phyloP scores from a whole-genome alignment of 1,140 invertebrate genomes.

The Lordiphosa clarofinis region DNA sequence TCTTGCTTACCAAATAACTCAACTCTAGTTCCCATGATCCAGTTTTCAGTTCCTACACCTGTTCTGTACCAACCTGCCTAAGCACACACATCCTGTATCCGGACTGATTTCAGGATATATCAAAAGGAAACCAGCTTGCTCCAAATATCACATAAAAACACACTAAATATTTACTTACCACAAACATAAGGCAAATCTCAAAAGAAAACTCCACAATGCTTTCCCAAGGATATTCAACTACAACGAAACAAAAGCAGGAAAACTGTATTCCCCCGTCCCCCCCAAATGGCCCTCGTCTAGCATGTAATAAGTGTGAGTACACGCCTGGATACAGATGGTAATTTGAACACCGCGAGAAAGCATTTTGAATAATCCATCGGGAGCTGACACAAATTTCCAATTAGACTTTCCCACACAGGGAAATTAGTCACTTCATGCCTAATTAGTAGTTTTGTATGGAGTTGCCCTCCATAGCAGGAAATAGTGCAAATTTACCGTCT shows the following conservation, averaged over 20 bases:
- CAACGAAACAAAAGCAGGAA: slow-evolving; percentile 43
- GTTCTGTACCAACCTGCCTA: slow-evolving; percentile 36
- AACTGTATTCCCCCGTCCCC: slow-evolving; percentile 41
- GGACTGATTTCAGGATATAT: slow-evolving; percentile 38
- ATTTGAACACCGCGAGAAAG: slow-evolving; percentile 71
- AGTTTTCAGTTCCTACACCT: slow-evolving; percentile 32
- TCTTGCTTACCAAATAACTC: too few relatives aligned
- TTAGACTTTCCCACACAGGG: slow-evolving; percentile 64
- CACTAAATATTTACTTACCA: slow-evolving; percentile 45
- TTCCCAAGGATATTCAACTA: slow-evolving; percentile 74
- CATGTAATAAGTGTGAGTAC: slow-evolving; percentile 2
- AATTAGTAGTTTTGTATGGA: slow-evolving; percentile 38
- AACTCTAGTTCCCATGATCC: too few relatives aligned
- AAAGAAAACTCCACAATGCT: slow-evolving; percentile 12
- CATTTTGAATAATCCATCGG: slow-evolving; percentile 38
- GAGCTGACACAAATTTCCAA: slow-evolving; percentile 49
- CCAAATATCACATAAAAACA: slow-evolving; percentile 62
- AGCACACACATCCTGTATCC: slow-evolving; percentile 57
- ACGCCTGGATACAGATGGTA: slow-evolving; percentile 56
- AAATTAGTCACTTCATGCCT: slow-evolving; percentile 68
- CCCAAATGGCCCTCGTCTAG: background rate
- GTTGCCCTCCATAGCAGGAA: slow-evolving; percentile 30
- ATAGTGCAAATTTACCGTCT: slow-evolving; percentile 35
- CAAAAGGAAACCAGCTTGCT: slow-evolving; percentile 58
- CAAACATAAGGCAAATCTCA: slow-evolving; percentile 13